Percentiles rank a stretch among this genome's conserved stretches.
These are phyloP conservation scores for Microctonus hyperodae DNA, from an alignment of 2,888 invertebrate species.

Conservation along the genomic window DNA sequence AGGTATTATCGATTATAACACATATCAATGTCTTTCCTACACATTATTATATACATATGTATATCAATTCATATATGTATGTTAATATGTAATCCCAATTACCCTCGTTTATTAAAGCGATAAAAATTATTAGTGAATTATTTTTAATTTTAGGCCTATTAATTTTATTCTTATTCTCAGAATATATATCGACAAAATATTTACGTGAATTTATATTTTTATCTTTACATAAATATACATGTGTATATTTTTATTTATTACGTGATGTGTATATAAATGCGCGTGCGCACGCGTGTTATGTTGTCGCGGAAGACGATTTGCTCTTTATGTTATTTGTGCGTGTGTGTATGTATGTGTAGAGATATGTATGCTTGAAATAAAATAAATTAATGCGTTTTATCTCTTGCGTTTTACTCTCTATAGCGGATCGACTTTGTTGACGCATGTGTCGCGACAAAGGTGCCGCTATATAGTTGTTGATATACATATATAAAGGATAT, in stretches of 20 bases:
- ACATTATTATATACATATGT: conserved; percentile 2
- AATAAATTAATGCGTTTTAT: conserved; percentile 58
- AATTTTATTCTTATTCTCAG: too few relatives aligned
- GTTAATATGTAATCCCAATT: too few relatives aligned
- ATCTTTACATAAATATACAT: background rate
- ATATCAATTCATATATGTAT: too few relatives aligned
- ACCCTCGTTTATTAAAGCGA: too few relatives aligned
- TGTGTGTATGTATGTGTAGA: conserved; percentile 16
- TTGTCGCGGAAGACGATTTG: conserved; percentile 3
- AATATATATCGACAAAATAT: too few relatives aligned
- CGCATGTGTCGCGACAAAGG: conserved; percentile 48
- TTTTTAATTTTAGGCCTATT: background rate
- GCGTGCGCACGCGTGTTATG: background rate
- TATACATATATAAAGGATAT: conserved; percentile 25
- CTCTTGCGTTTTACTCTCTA: conserved; percentile 44
- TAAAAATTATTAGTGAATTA: too few relatives aligned
- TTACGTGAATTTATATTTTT: too few relatives aligned
- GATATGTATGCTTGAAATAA: conserved; percentile 21
- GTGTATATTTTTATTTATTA: background rate
- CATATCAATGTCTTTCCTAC: conserved; percentile 36
- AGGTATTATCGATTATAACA: conserved; percentile 53
- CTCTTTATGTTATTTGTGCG: conserved; percentile 7
- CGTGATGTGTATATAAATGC: background rate
- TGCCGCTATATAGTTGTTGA: conserved; percentile 38
- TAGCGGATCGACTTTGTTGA: conserved; percentile 43